Conservation (phyloP, 2,113 vertebrate genomes). For the Scalopus aquaticus region DNA sequence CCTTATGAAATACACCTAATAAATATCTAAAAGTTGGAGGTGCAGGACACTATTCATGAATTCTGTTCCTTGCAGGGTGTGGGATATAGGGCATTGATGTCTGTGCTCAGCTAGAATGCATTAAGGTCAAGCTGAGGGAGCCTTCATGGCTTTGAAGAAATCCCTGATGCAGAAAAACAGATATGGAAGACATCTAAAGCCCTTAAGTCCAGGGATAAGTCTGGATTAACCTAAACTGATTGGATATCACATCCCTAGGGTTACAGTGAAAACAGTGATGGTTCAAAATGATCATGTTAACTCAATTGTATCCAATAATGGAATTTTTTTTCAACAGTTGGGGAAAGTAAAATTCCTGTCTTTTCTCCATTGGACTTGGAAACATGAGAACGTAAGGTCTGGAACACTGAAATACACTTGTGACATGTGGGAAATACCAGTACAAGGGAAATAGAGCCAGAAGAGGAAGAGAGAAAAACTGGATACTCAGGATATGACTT, state of each 20-base stretch:
- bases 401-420: neutral
- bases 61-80: neutral
- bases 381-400: neutral
- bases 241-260: neutral
- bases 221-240: neutral
- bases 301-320: neutral
- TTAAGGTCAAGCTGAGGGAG: neutral
- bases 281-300: neutral
- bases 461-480: neutral
- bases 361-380: neutral
- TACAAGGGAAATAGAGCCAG: neutral
- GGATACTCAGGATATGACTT: neutral
- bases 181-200: neutral
- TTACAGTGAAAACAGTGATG: neutral
- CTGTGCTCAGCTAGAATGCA: rapidly evolving
- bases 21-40: neutral
- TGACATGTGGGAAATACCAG: neutral
- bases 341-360: neutral
- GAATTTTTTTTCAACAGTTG: neutral
- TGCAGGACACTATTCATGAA: neutral
- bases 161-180: neutral
- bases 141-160: neutral
- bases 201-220: neutral
- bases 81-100: neutral
- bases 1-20: neutral